These are phyloP conservation scores for Artemia sinica DNA, from an alignment of 2,888 invertebrate genomes.

Conservation along the genomic window DNA sequence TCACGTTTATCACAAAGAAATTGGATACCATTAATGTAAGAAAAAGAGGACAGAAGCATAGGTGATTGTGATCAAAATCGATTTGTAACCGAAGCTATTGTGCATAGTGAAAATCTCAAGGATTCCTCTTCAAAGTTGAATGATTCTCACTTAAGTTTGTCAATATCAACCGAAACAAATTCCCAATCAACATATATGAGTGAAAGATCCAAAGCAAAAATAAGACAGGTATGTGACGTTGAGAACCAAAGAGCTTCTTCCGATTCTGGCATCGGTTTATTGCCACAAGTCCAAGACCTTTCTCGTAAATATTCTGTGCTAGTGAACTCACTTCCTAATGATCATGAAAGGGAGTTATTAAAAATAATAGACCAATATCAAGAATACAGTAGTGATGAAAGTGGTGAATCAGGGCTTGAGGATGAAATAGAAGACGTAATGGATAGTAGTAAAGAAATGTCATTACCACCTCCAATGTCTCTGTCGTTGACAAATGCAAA, in stretches of 20 bases:
- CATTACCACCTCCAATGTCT: constrained; percentile 6
- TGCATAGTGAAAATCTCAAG: constrained; percentile 3
- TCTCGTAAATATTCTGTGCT: neutral
- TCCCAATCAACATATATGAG: neutral
- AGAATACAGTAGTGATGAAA: constrained; percentile 10
- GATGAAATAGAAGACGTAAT: neutral
- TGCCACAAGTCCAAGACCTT: neutral
- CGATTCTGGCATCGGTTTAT: constrained; percentile 4
- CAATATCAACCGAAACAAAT: neutral
- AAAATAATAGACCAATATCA: constrained; percentile 14
- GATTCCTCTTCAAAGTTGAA: neutral
- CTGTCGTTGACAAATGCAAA: constrained; percentile 4
- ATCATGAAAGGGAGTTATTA: neutral
- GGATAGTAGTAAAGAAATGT: neutral
- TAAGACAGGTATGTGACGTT: neutral
- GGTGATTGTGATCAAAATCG: neutral
- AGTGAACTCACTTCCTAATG: neutral
- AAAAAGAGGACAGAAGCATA: neutral
- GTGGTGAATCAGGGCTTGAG: constrained; percentile 1
- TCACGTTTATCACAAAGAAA: neutral
- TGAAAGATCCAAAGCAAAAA: neutral
- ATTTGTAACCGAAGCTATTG: neutral
- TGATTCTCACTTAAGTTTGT: constrained; percentile 5
- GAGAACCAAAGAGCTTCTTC: constrained; percentile 12
- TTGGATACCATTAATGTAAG: neutral